Base-by-base conservation (phyloP, 1,140 invertebrate genomes). In the Harpegnathos saltator region DNA sequence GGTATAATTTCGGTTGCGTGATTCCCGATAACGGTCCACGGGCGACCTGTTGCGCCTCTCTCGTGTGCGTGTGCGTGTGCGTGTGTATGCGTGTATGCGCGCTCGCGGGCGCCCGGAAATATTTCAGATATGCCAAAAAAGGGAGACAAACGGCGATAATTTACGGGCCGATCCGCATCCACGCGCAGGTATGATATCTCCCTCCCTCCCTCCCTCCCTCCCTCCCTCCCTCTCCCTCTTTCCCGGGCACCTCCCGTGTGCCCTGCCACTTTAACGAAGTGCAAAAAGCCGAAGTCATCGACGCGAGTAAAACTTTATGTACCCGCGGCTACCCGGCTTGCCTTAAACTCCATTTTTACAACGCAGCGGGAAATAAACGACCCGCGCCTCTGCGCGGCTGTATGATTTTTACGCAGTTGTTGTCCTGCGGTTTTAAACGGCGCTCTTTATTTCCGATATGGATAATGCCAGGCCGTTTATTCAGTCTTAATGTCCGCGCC, bases 1-100 rank as follows among this genome's bases (percentile, higher is more conserved):
- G 22, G 17, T 74, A 26, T 63, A 74, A 74, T 74, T 74, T 74
- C n/a, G 38, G 14, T 74, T 74, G 72, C 58, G 24, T 74, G 58
- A 62, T 74, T 74, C 3, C 17, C 14, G 24, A 74, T 74, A 74
- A 74, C 72, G 72, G 58, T 74, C 58, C 72, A 33, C 38, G 7
- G 58, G 24, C 59, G 14, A 74, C 38, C 58, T 62, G 72, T 62
- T 62, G 24, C 14, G 72, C 58, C 24, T 50, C 62, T n/a, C 0
- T 17, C 11, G 38, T 44, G 38, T 9, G 1, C 7, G 38, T 44
- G 38, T 11, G 38, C 38, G 9, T 44, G 7, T 33, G 7, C 7
- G 33, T 33, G 33, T 7, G 33, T 33, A 33, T 33, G 33, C 7
- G 7, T 33, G 33, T 33, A 33, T 33, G 56, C 9, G 19, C 38